Evolutionary conservation across 2,888 invertebrate genomes (phyloP), one percentile per base, ranked within the genome.

Genomic region (Melolontha melolontha): DNA sequence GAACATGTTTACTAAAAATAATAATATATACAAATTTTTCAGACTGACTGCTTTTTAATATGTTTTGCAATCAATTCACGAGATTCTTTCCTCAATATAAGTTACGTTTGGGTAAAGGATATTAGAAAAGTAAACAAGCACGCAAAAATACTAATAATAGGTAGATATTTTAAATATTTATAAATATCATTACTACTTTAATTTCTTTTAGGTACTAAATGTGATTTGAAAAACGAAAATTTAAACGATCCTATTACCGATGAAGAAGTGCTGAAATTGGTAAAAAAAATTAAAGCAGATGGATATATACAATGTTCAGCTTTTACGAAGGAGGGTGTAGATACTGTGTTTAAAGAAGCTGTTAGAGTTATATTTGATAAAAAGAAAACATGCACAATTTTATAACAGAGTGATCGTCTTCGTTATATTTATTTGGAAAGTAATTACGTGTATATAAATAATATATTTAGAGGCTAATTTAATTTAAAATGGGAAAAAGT

Each of bases 21-120:
- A 22, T 22, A 22, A 22, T 22, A 22, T 22, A 22, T 22, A 22
- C 4, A 22, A 8, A 5, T 34, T 34, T 67, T 87, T 49, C 86
- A 93, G 94, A 94, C 94, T 57, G 89, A 92, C 79, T 94, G 93
- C 78, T 94, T 94, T 83, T 86, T 94, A 69, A 85, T 94, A 63
- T 94, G 94, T 83, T 94, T 91, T 83, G 92, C 93, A 29, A 89
- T 94, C 72, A 64, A 72, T 51, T 89, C 89, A 75, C 74, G 93
- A 54, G 62, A 62, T 65, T 69, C 65, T 0, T 65, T 59, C 22
- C 50, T 59, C 29, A 59, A 69, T 54, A 41, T 69, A 50, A 63
- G 51, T 34, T 65, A 59, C 49, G 66, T 66, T 42, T 69, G 65
- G 64, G 52, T 55, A 16, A 49, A 54, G 17, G 68, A 68, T 51